A percentile compares a stretch with the other conserved stretches of the same genome.
These are phyloP conservation scores for Harpagoxenus sublaevis DNA, from an alignment of 2,888 invertebrate genomes.

Conservation along the genomic window DNA sequence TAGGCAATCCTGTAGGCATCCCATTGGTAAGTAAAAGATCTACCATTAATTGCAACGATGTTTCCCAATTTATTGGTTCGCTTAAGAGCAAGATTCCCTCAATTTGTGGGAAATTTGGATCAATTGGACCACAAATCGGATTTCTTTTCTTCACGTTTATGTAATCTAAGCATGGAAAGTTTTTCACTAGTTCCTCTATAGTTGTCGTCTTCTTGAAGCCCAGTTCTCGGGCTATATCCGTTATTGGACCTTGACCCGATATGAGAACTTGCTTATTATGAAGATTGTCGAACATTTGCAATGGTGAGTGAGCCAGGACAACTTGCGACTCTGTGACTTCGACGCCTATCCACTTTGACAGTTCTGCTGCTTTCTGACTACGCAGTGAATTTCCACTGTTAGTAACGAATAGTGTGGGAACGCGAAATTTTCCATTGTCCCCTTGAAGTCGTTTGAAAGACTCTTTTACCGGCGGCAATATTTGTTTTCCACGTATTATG, in stretches of 20 bases:
- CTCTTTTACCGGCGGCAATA: constrained; percentile 88
- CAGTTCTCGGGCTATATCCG: constrained; percentile 88
- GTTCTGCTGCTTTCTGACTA: constrained; percentile 88
- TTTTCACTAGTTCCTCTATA: constrained; percentile 87
- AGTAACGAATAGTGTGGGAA: constrained; percentile 90
- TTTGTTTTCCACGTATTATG: constrained; percentile 88
- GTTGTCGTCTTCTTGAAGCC: constrained; percentile 89
- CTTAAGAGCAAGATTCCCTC: constrained; percentile 89
- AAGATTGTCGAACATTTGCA: constrained; percentile 88
- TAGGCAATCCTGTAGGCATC: constrained; percentile 85
- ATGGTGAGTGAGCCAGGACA: constrained; percentile 90
- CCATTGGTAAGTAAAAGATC: constrained; percentile 89
- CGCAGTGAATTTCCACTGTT: constrained; percentile 89
- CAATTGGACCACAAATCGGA: constrained; percentile 86
- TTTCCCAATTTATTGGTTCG: constrained; percentile 90
- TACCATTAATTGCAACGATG: constrained; percentile 88
- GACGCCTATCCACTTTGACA: constrained; percentile 88
- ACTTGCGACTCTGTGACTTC: constrained; percentile 88
- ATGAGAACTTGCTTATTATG: constrained; percentile 89
- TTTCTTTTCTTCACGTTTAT: constrained; percentile 83
- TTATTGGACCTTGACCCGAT: constrained; percentile 88
- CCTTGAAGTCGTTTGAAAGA: constrained; percentile 88
- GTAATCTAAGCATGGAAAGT: constrained; percentile 89
- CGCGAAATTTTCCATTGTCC: constrained; percentile 87
- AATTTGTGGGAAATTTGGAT: constrained; percentile 87